These are phyloP conservation scores for Drosophila paulistorum DNA, from an alignment of 1,140 invertebrate genomes.

Conservation along the genomic window DNA sequence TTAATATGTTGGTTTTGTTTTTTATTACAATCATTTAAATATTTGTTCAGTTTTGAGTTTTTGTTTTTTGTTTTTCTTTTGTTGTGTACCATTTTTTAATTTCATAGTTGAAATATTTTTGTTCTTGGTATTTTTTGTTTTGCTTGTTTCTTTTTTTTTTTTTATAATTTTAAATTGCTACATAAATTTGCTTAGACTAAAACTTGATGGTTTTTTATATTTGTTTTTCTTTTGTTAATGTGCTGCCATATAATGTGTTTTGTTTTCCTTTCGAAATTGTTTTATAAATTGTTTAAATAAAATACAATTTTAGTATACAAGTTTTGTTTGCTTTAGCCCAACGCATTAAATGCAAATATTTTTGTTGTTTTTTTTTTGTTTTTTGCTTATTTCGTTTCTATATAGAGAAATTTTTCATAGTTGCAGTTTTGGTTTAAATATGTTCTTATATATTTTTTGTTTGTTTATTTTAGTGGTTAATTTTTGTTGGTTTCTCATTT, in stretches of 20 bases:
- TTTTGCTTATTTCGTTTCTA: constrained; percentile 48
- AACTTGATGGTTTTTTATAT: constrained; percentile 30
- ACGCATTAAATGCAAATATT: constrained; percentile 77
- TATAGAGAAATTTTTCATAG: constrained; percentile 28
- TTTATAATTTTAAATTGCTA: constrained; percentile 66
- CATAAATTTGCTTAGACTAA: constrained; percentile 73
- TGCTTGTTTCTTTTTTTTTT: constrained; percentile 12
- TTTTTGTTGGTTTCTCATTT: constrained; percentile 10
- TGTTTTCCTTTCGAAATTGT: constrained; percentile 42
- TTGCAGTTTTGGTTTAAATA: constrained; percentile 62
- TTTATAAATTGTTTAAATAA: constrained; percentile 71
- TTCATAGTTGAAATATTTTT: constrained; percentile 68
- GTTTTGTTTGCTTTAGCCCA: constrained; percentile 52
- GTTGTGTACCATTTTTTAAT: constrained; percentile 72
- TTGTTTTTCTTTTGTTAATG: constrained; percentile 41
- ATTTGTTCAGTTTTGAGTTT: constrained; percentile 64
- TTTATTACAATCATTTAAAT: constrained; percentile 82
- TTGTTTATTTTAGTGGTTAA: constrained; percentile 23
- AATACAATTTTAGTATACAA: constrained; percentile 70
- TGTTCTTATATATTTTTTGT: constrained; percentile 53
- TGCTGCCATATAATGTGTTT: constrained; percentile 57
- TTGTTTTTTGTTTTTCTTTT: constrained; percentile 43
- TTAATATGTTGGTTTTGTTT: constrained; percentile 63
- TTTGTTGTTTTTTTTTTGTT: constrained; percentile 38
- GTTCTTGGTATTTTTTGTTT: constrained; percentile 29